These are phyloP conservation scores for Tetramorium alpestre DNA, from an alignment of 1,140 invertebrate species.

Conservation along the genomic window DNA sequence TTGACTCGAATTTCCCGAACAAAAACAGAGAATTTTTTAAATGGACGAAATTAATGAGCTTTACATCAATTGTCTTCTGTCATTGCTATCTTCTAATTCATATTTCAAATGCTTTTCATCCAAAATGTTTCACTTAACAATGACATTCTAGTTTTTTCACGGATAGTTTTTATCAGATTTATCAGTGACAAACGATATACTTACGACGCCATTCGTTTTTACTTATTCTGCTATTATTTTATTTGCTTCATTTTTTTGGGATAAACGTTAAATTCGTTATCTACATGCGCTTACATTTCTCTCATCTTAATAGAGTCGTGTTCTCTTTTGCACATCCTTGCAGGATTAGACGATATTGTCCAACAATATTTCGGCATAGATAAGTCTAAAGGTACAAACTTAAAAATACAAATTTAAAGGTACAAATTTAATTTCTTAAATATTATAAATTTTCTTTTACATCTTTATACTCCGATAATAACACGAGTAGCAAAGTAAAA, in stretches of 20 bases:
- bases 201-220: neutral
- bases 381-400: neutral
- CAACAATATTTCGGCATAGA: neutral
- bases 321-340: too few species aligned
- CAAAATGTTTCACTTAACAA: neutral
- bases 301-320: neutral
- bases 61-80: neutral
- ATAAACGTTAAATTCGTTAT: neutral
- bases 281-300: neutral
- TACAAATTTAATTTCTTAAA: neutral
- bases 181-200: neutral
- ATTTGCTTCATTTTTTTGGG: neutral
- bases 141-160: neutral
- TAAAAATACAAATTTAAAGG: neutral
- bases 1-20: neutral
- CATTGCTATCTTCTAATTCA: neutral
- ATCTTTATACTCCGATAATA: neutral
- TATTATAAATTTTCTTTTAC: neutral
- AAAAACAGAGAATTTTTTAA: neutral
- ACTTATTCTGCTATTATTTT: neutral
- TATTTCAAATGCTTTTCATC: neutral
- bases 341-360: neutral
- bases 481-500: neutral
- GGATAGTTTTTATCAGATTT: neutral
- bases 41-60: neutral